Evolutionary conservation across 2,113 vertebrate genomes (phyloP).

Genomic region (Fregata magnificens): DNA sequence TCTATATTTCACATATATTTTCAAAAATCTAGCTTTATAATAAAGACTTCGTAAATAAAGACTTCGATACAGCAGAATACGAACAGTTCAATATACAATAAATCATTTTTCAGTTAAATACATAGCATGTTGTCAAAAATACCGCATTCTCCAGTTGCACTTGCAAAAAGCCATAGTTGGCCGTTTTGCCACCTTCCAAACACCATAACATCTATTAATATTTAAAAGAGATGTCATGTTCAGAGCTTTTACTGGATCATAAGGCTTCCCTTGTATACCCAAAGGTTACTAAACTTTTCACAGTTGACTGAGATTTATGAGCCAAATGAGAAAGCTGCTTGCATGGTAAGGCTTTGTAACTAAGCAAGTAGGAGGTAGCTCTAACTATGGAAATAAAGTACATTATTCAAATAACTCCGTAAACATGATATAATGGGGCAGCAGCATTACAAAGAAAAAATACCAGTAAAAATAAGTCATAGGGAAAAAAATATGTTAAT

Average conservation of each 20-base stretch:
- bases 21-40: not conserved
- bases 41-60: not conserved
- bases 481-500: not conserved
- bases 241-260: not conserved
- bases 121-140: not conserved
- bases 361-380: not conserved
- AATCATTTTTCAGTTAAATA: not conserved
- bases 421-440: not conserved
- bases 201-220: conserved; percentile 11
- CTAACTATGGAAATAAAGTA: not conserved
- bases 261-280: not conserved
- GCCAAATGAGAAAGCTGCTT: not conserved
- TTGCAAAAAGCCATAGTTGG: not conserved
- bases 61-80: not conserved
- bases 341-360: not conserved
- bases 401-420: not conserved
- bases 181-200: conserved; percentile 5
- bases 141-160: not conserved
- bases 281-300: not conserved
- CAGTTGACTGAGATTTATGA: not conserved
- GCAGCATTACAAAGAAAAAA: not conserved
- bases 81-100: not conserved
- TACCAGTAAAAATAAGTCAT: not conserved
- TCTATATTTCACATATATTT: not conserved
- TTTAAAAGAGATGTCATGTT: conserved; percentile 9